Conservation (phyloP, 2,888 invertebrate species). For the Cosmopolites sordidus region DNA sequence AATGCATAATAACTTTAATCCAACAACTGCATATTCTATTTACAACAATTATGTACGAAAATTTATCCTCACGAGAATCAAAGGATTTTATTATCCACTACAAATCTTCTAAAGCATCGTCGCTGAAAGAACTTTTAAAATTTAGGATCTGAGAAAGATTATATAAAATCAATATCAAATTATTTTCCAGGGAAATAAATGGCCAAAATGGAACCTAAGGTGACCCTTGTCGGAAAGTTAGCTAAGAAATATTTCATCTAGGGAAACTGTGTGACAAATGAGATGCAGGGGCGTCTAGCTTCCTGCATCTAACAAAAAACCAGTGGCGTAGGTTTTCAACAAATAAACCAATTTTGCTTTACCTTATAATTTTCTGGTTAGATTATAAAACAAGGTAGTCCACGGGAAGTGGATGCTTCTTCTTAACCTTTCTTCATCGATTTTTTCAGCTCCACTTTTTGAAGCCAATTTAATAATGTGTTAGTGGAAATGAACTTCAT, state of each 20-base stretch:
- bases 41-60: too few relatives aligned
- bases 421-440: too few relatives aligned
- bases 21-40: too few relatives aligned
- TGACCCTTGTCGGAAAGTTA: slow-evolving; percentile 21
- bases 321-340: slow-evolving; percentile 2
- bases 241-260: slow-evolving; percentile 21
- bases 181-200: slow-evolving; percentile 16
- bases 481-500: too few relatives aligned
- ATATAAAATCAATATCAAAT: slow-evolving; percentile 15
- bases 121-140: background rate
- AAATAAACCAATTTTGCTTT: too few relatives aligned
- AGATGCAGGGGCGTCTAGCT: slow-evolving; percentile 12
- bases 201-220: slow-evolving; percentile 16
- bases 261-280: slow-evolving; percentile 18
- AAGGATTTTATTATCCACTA: background rate
- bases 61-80: too few relatives aligned
- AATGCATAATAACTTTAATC: too few relatives aligned
- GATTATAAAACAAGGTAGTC: too few relatives aligned
- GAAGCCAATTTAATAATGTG: too few relatives aligned
- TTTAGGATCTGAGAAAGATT: background rate
- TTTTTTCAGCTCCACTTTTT: too few relatives aligned
- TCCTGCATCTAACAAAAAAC: background rate
- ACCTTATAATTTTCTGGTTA: too few relatives aligned
- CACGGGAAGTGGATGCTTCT: too few relatives aligned
- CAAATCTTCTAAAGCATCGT: background rate